These are phyloP conservation scores for Nothocercus julius DNA, from an alignment of 2,113 vertebrate species.

Conservation along the genomic window DNA sequence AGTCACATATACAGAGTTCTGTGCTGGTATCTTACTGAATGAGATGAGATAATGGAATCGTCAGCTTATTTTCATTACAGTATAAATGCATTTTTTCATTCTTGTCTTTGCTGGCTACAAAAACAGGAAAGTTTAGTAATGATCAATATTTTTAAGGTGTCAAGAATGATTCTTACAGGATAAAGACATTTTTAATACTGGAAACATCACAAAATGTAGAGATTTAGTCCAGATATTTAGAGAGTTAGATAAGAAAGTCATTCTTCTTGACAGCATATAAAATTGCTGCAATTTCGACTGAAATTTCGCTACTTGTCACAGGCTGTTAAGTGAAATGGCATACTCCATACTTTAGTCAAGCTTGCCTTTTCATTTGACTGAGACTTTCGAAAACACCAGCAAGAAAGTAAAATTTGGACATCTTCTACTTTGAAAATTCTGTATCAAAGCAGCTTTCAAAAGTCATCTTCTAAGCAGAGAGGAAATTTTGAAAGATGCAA, in stretches of 20 bases:
- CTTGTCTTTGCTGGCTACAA: not conserved
- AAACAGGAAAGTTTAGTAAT: not conserved
- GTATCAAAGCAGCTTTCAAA: no score
- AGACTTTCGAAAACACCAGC: no score
- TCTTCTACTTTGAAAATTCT: no score
- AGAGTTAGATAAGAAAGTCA: not conserved
- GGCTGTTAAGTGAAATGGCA: not conserved
- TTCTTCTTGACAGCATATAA: not conserved
- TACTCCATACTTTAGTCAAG: no score
- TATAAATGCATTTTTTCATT: not conserved
- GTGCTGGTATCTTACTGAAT: rapidly evolving
- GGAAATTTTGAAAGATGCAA: no score
- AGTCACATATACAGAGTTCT: not conserved
- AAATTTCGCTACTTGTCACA: not conserved
- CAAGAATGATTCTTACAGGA: not conserved
- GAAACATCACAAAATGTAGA: not conserved
- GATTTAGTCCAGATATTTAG: not conserved
- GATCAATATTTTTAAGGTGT: not conserved
- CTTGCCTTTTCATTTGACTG: no score
- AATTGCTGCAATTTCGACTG: not conserved
- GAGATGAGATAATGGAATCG: not conserved
- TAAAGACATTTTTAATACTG: not conserved
- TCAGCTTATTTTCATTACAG: not conserved
- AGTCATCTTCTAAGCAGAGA: no score
- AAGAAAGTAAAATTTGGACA: no score